A percentile compares a stretch with the other conserved stretches of the same genome.
phyloP scores from a whole-genome alignment of 2,113 vertebrate genomes.

The Siniperca knerii region DNA sequence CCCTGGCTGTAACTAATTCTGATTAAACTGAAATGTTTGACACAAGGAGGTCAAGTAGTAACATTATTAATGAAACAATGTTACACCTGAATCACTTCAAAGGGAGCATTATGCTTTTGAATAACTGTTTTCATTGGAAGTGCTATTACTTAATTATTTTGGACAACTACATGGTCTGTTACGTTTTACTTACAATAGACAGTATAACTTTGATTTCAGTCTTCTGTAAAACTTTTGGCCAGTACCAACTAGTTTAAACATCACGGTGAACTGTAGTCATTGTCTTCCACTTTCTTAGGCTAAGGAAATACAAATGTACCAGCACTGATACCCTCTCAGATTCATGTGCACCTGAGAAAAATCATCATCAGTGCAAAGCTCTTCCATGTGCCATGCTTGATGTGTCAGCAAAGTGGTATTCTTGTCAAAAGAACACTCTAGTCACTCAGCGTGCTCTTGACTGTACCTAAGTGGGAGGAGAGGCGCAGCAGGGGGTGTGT shows the following conservation, averaged over 20 bases:
- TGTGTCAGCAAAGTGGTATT: not conserved
- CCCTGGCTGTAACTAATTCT: not conserved
- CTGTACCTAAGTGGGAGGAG: constrained; percentile 2
- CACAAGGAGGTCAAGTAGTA: constrained; percentile 21
- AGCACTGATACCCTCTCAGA: not conserved
- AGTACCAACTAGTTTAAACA: not conserved
- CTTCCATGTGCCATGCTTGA: constrained; percentile 6
- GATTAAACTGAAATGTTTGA: constrained; percentile 33
- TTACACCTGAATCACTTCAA: not conserved
- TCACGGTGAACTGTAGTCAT: not conserved
- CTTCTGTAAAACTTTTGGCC: not conserved
- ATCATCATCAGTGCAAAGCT: not conserved
- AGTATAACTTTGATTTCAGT: not conserved
- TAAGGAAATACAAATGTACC: not conserved
- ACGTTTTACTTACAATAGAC: not conserved
- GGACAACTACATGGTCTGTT: not conserved
- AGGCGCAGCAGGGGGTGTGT: not conserved
- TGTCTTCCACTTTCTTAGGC: not conserved
- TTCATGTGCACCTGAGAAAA: not conserved
- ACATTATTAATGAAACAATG: constrained; percentile 2
- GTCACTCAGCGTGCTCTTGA: constrained; percentile 14
- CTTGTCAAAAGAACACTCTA: not conserved
- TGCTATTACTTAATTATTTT: constrained; percentile 36
- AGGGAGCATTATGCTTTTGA: constrained; percentile 1
- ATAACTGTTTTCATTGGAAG: constrained; percentile 35